A percentile compares a stretch with the other conserved stretches of the same genome.
Evolutionary conservation across 1,140 invertebrate genomes (phyloP).

Genomic region (Mylabris phalerata): DNA sequence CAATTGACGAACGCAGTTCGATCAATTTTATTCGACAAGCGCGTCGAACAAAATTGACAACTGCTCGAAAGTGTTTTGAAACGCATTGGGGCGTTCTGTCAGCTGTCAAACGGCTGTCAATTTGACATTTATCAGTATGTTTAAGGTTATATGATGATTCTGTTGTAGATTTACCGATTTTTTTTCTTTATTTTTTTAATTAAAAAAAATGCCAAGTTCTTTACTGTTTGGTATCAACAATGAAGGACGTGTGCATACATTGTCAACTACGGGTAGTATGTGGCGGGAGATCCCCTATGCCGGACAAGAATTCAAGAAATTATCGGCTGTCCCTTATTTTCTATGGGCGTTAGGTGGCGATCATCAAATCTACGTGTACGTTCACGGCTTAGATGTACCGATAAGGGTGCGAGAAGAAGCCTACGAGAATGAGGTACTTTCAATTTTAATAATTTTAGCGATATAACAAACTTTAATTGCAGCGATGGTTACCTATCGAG

Average conservation of each 20-base stretch:
- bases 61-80: no score
- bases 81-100: no score
- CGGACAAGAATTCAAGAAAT: slow-evolving; percentile 79
- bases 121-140: no score
- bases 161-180: slow-evolving; percentile 4
- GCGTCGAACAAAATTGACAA: no score
- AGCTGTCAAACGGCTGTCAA: no score
- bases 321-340: slow-evolving; percentile 74
- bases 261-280: slow-evolving; percentile 68
- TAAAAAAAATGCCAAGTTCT: slow-evolving; percentile 57
- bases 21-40: no score
- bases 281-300: slow-evolving; percentile 80
- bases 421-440: slow-evolving; percentile 79
- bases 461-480: slow-evolving; percentile 22
- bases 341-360: slow-evolving; percentile 90
- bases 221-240: slow-evolving; percentile 80
- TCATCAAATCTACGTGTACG: slow-evolving; percentile 84
- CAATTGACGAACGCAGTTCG: no score
- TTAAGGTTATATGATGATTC: slow-evolving; percentile 1
- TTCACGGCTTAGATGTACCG: slow-evolving; percentile 80
- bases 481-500: slow-evolving; percentile 84
- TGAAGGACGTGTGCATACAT: slow-evolving; percentile 76
- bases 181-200: no score
- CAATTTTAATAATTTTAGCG: not conserved
- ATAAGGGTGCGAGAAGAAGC: slow-evolving; percentile 84